Base-by-base conservation (phyloP, 2,888 invertebrate species). In the Diplazon laetatorius region DNA sequence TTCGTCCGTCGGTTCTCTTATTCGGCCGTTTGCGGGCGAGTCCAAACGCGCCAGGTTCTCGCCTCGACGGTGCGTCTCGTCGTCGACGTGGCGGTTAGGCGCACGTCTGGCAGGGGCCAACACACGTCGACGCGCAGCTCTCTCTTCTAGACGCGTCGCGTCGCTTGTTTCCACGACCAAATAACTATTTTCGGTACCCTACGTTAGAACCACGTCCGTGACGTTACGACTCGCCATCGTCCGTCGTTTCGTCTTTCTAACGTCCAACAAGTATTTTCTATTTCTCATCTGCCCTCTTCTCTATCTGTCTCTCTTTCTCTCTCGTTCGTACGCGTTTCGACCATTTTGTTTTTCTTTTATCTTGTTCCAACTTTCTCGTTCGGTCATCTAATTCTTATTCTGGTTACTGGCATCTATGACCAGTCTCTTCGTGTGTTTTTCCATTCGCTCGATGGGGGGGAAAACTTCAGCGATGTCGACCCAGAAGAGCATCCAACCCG, bases 111-210 rank as follows among this genome's bases (percentile, higher is more conserved):
- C 35, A 44, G 66, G 70, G 55, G 66, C 66, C 42, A 57, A 68
- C 71, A 68, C 71, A 55, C 66, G 55, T 68, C 68, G 71, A 70
- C 75, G 30, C 50, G 62, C 62, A n/a, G n/a, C n/a, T n/a, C n/a
- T n/a, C n/a, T n/a, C n/a, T n/a, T n/a, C n/a, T n/a, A n/a, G 65
- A 60, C 65, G 60, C 71, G 79, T 66, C 50, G 68, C 74, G 66
- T 63, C 70, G 60, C 70, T 80, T 74, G 75, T 80, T 80, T 48
- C 60, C 62, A 48, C 62, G 70, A 74, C 59, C 66, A 62, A n/a
- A 78, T 70, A 69, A 78, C 81, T 82, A 82, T 82, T 82, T n/a
- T 82, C 76, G 74, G 81, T 80, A 80, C 77, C n/a, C n/a, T 37
- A 72, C 60, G 76, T 68, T 55, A 46, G 63, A n/a, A 75, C 66